Conservation (phyloP, 2,113 vertebrate genomes). For the Rana temporaria region DNA sequence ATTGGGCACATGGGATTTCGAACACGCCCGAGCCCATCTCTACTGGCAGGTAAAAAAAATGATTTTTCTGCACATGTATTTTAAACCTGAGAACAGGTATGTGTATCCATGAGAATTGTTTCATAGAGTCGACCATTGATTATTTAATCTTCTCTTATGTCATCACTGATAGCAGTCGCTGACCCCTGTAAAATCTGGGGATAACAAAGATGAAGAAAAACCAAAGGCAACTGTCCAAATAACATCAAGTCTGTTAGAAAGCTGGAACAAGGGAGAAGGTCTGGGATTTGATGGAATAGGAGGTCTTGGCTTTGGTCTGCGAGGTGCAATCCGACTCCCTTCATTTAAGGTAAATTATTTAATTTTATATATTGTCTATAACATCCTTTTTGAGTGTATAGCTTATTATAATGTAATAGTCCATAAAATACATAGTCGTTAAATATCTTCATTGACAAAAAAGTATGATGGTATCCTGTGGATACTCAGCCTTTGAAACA, state of each 20-base stretch:
- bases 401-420: no score
- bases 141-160: neutral
- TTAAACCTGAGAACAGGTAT: neutral
- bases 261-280: constrained; percentile 95
- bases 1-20: no score
- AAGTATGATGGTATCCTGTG: no score
- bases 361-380: neutral
- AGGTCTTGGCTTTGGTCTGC: constrained; percentile 88
- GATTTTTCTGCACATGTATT: neutral
- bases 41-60: neutral
- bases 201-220: constrained; percentile 88
- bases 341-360: constrained; percentile 88
- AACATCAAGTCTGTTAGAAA: constrained; percentile 89
- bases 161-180: constrained; percentile 78
- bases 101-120: neutral
- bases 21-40: no score
- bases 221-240: constrained; percentile 91
- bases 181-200: constrained; percentile 90
- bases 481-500: no score
- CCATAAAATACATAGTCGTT: no score
- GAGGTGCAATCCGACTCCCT: constrained; percentile 91
- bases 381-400: neutral
- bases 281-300: constrained; percentile 89
- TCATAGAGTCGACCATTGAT: neutral
- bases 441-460: no score